These are phyloP conservation scores for Typhlichthys subterraneus DNA, from an alignment of 2,797 vertebrate species.

Conservation along the genomic window DNA sequence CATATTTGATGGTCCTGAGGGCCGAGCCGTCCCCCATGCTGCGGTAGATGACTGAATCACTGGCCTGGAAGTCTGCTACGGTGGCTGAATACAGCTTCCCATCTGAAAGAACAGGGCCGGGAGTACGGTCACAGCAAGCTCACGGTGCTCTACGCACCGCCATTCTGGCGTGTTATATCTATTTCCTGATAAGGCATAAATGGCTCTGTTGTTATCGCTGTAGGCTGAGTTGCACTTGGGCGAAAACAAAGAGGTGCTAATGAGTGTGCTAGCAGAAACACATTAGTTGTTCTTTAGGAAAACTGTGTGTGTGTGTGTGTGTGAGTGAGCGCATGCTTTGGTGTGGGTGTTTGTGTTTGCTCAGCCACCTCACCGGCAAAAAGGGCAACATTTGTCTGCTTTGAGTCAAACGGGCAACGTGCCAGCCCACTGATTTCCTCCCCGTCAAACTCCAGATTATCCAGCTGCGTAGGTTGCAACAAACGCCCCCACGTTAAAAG, in stretches of 20 bases:
- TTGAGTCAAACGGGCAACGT: conserved; percentile 97
- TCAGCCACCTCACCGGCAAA: conserved; percentile 89
- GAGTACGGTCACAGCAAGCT: conserved; percentile 30
- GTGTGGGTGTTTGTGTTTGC: conserved; percentile 3
- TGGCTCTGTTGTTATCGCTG: conserved; percentile 57
- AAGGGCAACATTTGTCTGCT: conserved; percentile 99
- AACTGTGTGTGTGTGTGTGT: conserved; percentile 16
- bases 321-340: background rate
- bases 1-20: conserved; percentile 97
- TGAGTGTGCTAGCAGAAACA: conserved; percentile 55
- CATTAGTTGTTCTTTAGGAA: conserved; percentile 45
- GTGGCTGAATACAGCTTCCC: conserved; percentile 98
- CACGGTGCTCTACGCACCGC: conserved; percentile 4
- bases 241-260: conserved; percentile 65
- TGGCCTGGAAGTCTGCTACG: conserved; percentile 97
- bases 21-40: conserved; percentile 98
- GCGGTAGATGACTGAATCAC: conserved; percentile 97
- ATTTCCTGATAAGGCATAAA: conserved; percentile 52
- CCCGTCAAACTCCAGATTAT: conserved; percentile 97
- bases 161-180: conserved; percentile 36
- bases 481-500: conserved; percentile 19
- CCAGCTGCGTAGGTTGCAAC: conserved; percentile 84
- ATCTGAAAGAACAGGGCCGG: conserved; percentile 74
- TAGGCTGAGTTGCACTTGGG: conserved; percentile 52
- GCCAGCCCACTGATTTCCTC: conserved; percentile 99